Percentiles rank a stretch among this genome's conserved stretches.
Conservation (phyloP, 2,113 vertebrate species). For the Corythoichthys intestinalis region DNA sequence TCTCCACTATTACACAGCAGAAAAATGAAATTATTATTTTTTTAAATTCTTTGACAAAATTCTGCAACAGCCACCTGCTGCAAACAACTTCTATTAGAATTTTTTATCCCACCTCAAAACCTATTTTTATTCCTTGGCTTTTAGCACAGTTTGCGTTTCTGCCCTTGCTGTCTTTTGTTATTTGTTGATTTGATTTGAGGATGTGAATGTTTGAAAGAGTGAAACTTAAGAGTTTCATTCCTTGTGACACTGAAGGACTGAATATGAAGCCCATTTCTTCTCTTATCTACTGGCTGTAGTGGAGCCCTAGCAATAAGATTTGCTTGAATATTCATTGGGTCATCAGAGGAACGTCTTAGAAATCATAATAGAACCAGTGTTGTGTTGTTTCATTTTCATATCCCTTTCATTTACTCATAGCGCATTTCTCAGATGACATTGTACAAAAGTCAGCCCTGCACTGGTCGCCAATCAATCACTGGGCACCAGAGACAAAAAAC, state of each 20-base stretch:
- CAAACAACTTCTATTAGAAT: no score
- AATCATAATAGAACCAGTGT: constrained; percentile 41
- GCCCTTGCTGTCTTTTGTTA: no score
- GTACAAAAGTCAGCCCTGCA: background rate
- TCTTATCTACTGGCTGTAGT: constrained; percentile 57
- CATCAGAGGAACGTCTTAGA: constrained; percentile 54
- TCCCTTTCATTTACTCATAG: constrained; percentile 5
- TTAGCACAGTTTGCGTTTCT: no score
- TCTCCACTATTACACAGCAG: no score
- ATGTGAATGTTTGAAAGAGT: background rate
- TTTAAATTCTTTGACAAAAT: no score
- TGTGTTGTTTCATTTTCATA: constrained; percentile 48
- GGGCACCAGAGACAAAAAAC: background rate
- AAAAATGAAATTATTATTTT: no score
- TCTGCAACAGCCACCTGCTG: no score
- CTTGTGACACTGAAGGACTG: constrained; percentile 33
- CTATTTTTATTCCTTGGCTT: no score
- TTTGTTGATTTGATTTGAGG: no score
- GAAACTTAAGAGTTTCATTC: background rate
- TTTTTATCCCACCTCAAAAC: no score
- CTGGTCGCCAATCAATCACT: no score
- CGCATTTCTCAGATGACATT: background rate
- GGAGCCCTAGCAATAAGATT: constrained; percentile 54
- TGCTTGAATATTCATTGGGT: constrained; percentile 46
- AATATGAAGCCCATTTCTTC: constrained; percentile 42